Evolutionary conservation across 2,888 invertebrate species (phyloP), one percentile per base, ranked within the genome.

Genomic region (Biston stratarius): DNA sequence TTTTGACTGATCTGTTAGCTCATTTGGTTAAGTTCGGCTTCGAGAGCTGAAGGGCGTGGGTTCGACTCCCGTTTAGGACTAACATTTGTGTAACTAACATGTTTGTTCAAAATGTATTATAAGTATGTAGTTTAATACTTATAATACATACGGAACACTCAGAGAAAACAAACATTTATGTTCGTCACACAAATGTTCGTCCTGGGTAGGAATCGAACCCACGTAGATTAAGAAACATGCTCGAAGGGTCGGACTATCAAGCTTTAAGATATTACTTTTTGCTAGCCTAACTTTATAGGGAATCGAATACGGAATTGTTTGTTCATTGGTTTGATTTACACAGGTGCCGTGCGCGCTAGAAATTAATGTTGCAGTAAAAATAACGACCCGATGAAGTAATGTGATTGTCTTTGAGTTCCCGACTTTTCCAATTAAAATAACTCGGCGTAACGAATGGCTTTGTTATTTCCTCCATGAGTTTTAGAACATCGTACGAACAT

Each of bases 221-320:
- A n/a, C n/a, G n/a, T n/a, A n/a, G n/a, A n/a, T n/a, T n/a, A n/a
- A 24, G 24, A 24, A 24, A 24, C 24, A 24, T 10, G 67, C 63
- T 48, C 40, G 36, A 15, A 47, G 11, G 49, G 61, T 49, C 62
- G 34, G 58, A 56, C 33, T 5, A 40, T 65, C 44, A 60, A 72
- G 71, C 72, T 69, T 74, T 70, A 69, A 70, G 63, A 70, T 72
- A 74, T 74, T 70, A 67, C 69, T 70, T 74, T 69, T 68, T 65
- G 45, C 45, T 51, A 42, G 52, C 55, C 44, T 58, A 45, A 60
- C 60, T 51, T 67, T 61, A 64, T 47, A 48, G 61, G 64, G 57
- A 63, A 63, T 70, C 73, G 64, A 67, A 69, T 67, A 66, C 64
- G 42, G 47, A 61, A 70, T 67, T 64, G 64, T 71, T 71, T 67